Base-by-base conservation (phyloP, 2,797 vertebrate genomes). In the Tapera naevia region DNA sequence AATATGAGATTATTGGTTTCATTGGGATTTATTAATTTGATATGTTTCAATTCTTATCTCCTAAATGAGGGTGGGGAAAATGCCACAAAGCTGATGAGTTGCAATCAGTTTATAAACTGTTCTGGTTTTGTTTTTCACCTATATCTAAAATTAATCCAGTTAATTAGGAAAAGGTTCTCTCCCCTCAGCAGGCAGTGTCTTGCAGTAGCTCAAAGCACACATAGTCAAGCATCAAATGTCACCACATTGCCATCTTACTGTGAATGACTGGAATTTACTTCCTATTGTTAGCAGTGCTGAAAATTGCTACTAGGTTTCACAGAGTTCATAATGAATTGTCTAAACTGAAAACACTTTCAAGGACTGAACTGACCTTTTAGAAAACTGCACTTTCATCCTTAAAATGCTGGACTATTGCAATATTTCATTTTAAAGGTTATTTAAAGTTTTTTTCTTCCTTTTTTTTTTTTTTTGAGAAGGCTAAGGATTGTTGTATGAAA, bases 371-470 rank as follows among this genome's bases (percentile, higher is more conserved):
- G 97, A 98, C 97, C 97, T 98, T 98, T 98, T 76, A 92, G 76
- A 97, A 97, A 97, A 97, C 76, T 94, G 67, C 89, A 94, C 91
- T 97, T 97, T 97, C 97, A 95, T 97, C 92, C 88, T 96, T 94
- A 97, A 96, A 97, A 96, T 95, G 94, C 67, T 97, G 86, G 70
- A 86, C 83, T 93, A 60, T 75, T 95, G 93, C 93, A 96, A 97
- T 97, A 97, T 98, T 98, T 98, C 96, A 96, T 97, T 97, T 96
- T 96, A 98, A 98, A 97, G 96, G 96, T 97, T 98, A 98, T 96
- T 97, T 97, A 97, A 96, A 94, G 88, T 88, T 95, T 93, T 87
- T 80, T 83, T 4, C 39, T 60, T 4, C 21, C 22, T 50, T 88
- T 74, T 94, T 72, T 61, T 33, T 22, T 45, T 89, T 74, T 95